Base-by-base conservation (phyloP, 2,888 invertebrate genomes). In the Drosophila incognita region DNA sequence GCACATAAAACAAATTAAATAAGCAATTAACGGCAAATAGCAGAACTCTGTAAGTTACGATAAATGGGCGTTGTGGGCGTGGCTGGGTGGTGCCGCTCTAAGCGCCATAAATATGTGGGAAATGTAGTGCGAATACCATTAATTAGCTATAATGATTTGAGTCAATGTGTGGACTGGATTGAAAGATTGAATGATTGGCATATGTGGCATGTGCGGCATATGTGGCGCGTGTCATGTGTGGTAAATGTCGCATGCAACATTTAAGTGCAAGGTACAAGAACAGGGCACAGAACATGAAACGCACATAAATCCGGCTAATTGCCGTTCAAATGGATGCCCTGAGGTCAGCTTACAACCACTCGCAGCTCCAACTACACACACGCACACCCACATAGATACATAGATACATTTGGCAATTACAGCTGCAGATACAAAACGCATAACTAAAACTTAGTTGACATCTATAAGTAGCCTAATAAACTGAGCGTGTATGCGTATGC, bases 181-280 rank as follows among this genome's bases (percentile, higher is more conserved):
- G 36, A 6, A 4, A 10, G 27, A 29, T 54, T n/a, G 52, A 42
- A 48, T 77, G 70, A 83, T 85, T 87, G 87, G 79, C 84, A 79
- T 83, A 74, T 89, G 85, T 65, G 42, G 81, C 81, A 73, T 80
- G 81, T 89, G 85, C 62, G 38, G 70, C 83, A 90, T 89, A 89
- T 89, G 90, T 83, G 78, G 72, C 67, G 64, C 77, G 68, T 70
- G 67, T 67, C 81, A 72, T 77, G 64, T 77, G 81, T 79, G 90
- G 68, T 85, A 89, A 87, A 90, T 87, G 87, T 90, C 75, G 81
- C 88, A 87, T 87, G 89, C 89, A 90, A 89, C 87, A 87, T 87
- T 87, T 84, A 87, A 87, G 90, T 88, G 87, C 88, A 80, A 68
- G 76, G 33, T 52, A 64, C 68, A 59, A 31, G 73, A 71, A 60